Percentiles rank a stretch among this genome's conserved stretches.
Evolutionary conservation across 2,113 vertebrate genomes (phyloP).

Genomic region (Corapipo altera): DNA sequence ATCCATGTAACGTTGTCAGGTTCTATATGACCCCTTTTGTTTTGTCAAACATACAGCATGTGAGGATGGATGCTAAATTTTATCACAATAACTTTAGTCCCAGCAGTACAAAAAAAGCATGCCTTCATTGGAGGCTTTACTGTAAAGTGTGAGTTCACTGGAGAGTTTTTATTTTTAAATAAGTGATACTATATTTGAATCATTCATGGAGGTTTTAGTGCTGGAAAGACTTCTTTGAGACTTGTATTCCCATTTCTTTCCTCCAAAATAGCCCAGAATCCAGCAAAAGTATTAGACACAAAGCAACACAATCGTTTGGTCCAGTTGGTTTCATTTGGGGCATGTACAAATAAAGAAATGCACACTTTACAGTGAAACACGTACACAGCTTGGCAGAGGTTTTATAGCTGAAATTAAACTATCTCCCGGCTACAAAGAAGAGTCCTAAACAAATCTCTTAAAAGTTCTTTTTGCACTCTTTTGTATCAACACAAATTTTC

Average conservation of each 20-base stretch:
- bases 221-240: not conserved
- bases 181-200: not conserved
- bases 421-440: not conserved
- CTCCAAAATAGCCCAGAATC: not conserved
- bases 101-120: not conserved
- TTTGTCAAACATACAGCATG: not conserved
- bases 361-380: not conserved
- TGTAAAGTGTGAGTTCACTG: not conserved
- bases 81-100: not conserved
- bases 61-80: not conserved
- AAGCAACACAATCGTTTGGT: not conserved
- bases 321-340: not conserved
- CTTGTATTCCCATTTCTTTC: not conserved
- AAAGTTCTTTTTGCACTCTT: not conserved
- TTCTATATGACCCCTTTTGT: not conserved
- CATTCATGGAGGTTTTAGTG: not conserved
- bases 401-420: not conserved
- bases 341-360: not conserved
- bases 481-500: not conserved
- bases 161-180: not conserved
- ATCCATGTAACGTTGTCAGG: not conserved
- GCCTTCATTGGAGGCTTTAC: not conserved
- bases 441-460: not conserved
- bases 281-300: not conserved
- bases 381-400: not conserved